Base-by-base conservation (phyloP, 2,888 invertebrate species). In the Fragum fragum region DNA sequence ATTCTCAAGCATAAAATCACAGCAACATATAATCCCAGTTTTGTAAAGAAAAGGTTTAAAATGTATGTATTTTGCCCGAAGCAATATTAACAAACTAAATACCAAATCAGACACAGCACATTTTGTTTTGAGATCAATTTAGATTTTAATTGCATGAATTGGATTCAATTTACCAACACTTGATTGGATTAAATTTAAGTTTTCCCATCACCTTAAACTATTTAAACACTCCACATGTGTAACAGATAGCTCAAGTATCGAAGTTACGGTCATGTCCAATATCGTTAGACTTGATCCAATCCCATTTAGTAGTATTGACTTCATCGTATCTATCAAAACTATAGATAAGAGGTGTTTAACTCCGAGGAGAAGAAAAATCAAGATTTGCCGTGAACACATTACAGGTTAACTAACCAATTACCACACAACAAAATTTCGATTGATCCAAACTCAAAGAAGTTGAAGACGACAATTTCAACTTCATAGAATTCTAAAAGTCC, bases 121-220 rank as follows among this genome's bases (percentile, higher is more conserved):
- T 36, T 36, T 36, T 36, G 32, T 36, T 9, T 9, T 36, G 9
- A 36, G 32, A 36, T 36, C 32, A 36, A 7, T n/a, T 52, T 7
- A 52, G 21, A 52, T 52, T 21, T 52, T 52, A 21, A 52, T 52
- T 52, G 52, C 52, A 3, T 52, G 6, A 3, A 52, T 52, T 16
- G 52, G n/a, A n/a, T 21, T 52, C 52, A 52, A 52, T n/a, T 52
- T 52, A 52, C 52, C 52, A 5, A 52, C 21, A 52, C 52, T 52
- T 52, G 52, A 52, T 52, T 52, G 18, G 21, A 52, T 52, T 52
- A 21, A 5, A 52, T n/a, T 52, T 52, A 52, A 52, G 14, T 52
- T 52, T 52, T 52, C 52, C 3, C 52, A 52, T 52, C 52, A 52
- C 52, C 52, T n/a, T 52, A 16, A 16, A 16, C 18, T 21, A 16